A percentile compares a stretch with the other conserved stretches of the same genome.
phyloP scores from a whole-genome alignment of 2,113 vertebrate genomes.

The Corynorhinus townsendii region DNA sequence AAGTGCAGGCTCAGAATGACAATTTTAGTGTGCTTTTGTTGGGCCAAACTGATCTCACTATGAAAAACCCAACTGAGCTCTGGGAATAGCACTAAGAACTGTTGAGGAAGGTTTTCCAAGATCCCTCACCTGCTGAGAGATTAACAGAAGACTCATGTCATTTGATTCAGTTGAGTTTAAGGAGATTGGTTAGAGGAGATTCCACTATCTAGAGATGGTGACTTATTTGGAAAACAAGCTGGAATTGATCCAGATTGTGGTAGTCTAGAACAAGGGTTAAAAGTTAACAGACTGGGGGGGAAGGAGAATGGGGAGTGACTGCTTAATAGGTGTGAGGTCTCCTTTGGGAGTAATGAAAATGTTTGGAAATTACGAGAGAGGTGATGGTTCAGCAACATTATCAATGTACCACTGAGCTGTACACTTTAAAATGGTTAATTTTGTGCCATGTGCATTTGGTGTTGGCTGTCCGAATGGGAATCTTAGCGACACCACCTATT shows the following conservation, averaged over 20 bases:
- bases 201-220: neutral
- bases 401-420: neutral
- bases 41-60: neutral
- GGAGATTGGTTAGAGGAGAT: no score
- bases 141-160: neutral
- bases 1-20: neutral
- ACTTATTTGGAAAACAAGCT: neutral
- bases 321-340: neutral
- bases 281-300: neutral
- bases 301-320: neutral
- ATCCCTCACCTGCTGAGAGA: neutral
- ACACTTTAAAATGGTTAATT: neutral
- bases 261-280: neutral
- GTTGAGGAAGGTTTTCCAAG: neutral
- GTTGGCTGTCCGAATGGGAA: neutral
- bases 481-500: neutral
- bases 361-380: neutral
- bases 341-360: neutral
- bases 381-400: neutral
- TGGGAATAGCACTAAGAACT: neutral
- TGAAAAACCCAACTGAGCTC: neutral
- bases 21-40: neutral
- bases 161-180: neutral
- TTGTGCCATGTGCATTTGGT: neutral
- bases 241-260: neutral